phyloP scores from a whole-genome alignment of 2,888 invertebrate species.

The Danaus chrysippus region DNA sequence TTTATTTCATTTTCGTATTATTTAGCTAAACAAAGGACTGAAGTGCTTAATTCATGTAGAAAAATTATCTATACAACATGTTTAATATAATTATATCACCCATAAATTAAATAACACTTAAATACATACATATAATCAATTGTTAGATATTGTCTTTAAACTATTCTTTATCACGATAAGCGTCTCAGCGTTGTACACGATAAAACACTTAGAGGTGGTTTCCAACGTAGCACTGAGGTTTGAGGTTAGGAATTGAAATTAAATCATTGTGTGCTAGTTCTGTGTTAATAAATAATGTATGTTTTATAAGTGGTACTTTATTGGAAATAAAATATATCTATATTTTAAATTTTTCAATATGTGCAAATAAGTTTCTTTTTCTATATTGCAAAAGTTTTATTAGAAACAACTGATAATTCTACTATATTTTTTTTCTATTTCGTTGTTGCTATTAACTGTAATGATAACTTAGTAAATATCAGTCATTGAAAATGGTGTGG shows the following conservation, averaged over 20 bases:
- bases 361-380: too few relatives aligned
- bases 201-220: conserved; percentile 43
- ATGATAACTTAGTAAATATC: too few relatives aligned
- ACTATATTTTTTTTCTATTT: too few relatives aligned
- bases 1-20: too few relatives aligned
- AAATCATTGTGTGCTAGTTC: conserved; percentile 27
- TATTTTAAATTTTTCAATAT: background rate
- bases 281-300: conserved; percentile 24
- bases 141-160: background rate
- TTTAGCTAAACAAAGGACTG: too few relatives aligned
- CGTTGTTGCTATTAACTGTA: too few relatives aligned
- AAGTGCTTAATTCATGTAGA: too few relatives aligned
- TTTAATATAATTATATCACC: background rate
- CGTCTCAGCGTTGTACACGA: conserved; percentile 36
- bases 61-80: too few relatives aligned
- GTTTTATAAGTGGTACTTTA: conserved; percentile 16
- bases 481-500: too few relatives aligned
- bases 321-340: background rate
- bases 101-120: background rate
- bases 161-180: conserved; percentile 28
- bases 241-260: conserved; percentile 42
- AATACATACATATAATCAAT: background rate
- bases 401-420: too few relatives aligned
- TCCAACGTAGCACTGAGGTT: conserved; percentile 28
- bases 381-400: too few relatives aligned